These are phyloP conservation scores for Pagrus major DNA, from an alignment of 2,113 vertebrate species.

Conservation along the genomic window DNA sequence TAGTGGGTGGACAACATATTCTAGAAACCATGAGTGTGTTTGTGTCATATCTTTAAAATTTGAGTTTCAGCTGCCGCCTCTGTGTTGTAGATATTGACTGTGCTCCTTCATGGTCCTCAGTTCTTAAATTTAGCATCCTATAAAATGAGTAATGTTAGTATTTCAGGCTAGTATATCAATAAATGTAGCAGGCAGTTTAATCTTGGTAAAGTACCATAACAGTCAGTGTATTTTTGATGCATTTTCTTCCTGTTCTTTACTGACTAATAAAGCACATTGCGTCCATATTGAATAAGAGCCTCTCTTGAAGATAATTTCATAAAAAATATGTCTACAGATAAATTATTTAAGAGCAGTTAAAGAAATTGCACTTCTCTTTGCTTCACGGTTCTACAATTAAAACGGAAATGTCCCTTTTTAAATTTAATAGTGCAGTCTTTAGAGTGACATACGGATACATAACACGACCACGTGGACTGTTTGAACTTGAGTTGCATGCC, in stretches of 20 bases:
- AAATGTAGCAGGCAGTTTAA: slow-evolving; percentile 8
- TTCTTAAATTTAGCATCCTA: not conserved
- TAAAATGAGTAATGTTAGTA: not conserved
- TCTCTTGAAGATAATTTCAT: not conserved
- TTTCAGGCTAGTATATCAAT: not conserved
- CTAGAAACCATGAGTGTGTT: not conserved
- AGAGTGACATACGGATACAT: slow-evolving; percentile 6
- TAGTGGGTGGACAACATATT: too few relatives aligned
- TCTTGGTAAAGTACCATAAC: not conserved
- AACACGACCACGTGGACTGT: not conserved
- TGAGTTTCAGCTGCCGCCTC: not conserved
- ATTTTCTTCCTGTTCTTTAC: not conserved
- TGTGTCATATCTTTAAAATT: not conserved
- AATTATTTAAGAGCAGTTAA: not conserved
- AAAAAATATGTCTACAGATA: not conserved
- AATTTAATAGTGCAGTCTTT: slow-evolving; percentile 12
- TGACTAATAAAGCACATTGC: not conserved
- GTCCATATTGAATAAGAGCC: not conserved
- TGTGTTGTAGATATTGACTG: not conserved
- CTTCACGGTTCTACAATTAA: not conserved
- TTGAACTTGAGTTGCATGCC: slow-evolving; percentile 41
- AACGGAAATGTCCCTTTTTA: slow-evolving; percentile 5
- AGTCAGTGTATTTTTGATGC: not conserved
- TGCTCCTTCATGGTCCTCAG: not conserved
- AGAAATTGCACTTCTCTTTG: not conserved